phyloP scores from a whole-genome alignment of 37 sponge, comb jelly and placozoan genomes.

The Petrosia ficiformis region DNA sequence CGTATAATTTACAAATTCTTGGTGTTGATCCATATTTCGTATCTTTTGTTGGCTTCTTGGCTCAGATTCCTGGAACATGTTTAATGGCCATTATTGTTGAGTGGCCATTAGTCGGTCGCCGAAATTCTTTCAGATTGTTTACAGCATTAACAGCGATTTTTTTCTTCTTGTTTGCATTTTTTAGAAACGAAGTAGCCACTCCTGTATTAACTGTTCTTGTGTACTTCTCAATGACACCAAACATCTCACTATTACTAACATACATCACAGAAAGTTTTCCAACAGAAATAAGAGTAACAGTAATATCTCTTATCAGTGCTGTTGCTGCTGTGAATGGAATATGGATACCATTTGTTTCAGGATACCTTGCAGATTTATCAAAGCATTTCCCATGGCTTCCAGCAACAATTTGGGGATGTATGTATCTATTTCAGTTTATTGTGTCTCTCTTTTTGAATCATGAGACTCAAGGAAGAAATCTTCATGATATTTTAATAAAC shows the following conservation, averaged over 20 bases:
- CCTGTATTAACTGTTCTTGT: conserved; percentile 29
- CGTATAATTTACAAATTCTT: neutral
- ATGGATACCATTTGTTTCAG: conserved; percentile 22
- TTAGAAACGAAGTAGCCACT: conserved; percentile 2
- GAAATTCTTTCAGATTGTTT: conserved; percentile 31
- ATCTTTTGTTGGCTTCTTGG: conserved; percentile 28
- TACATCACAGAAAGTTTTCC: conserved; percentile 51
- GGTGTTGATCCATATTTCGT: conserved; percentile 34
- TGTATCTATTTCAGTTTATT: conserved; percentile 16
- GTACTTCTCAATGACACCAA: conserved; percentile 37
- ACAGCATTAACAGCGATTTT: conserved; percentile 13
- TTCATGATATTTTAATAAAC: conserved; percentile 9
- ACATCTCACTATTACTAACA: conserved; percentile 19
- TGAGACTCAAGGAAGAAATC: conserved; percentile 27
- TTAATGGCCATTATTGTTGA: conserved; percentile 50
- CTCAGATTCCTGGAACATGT: conserved; percentile 38
- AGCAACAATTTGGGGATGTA: conserved; percentile 17
- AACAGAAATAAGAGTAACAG: conserved; percentile 18
- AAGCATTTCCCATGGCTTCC: conserved; percentile 25
- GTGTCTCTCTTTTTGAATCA: conserved; percentile 16
- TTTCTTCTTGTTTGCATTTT: conserved; percentile 34
- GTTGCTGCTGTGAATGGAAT: neutral
- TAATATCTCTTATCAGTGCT: conserved; percentile 1
- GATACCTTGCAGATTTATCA: conserved; percentile 22
- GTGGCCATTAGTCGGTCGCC: conserved; percentile 48